Conservation (phyloP, 2,113 vertebrate genomes). For the Atrichornis clamosus region DNA sequence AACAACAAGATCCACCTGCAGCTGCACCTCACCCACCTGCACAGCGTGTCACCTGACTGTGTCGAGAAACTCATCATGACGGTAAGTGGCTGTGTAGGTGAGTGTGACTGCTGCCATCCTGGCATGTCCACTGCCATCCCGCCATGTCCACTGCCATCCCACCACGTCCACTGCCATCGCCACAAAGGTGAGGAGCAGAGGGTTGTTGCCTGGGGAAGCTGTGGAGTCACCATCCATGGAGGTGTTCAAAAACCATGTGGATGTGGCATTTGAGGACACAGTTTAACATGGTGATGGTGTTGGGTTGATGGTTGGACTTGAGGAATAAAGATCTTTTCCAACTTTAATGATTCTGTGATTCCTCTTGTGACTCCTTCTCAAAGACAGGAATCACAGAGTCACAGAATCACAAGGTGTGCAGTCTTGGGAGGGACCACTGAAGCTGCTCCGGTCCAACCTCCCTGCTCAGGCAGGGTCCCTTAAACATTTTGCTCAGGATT, state of each 20-base stretch:
- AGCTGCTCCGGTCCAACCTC: neutral
- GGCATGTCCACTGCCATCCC: neutral
- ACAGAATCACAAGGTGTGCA: neutral
- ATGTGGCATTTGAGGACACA: neutral
- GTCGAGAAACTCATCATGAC: conserved; percentile 97
- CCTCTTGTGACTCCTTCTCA: neutral
- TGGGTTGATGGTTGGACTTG: neutral
- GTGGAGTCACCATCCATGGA: neutral
- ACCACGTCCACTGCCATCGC: no score
- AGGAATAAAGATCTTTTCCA: neutral
- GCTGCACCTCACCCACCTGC: conserved; percentile 98
- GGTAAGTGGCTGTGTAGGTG: conserved; percentile 68
- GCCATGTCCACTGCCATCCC: neutral
- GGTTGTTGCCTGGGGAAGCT: neutral
- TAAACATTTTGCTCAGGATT: neutral
- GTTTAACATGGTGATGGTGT: neutral
- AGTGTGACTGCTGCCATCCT: neutral
- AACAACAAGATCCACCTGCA: conserved; percentile 99
- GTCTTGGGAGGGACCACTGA: neutral
- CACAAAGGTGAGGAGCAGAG: neutral
- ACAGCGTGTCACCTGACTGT: conserved; percentile 97
- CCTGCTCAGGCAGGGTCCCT: neutral
- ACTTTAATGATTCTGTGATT: neutral
- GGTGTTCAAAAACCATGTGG: neutral
- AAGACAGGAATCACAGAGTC: neutral